Conservation (phyloP, 2,888 invertebrate species). For the Clostera curtula region DNA sequence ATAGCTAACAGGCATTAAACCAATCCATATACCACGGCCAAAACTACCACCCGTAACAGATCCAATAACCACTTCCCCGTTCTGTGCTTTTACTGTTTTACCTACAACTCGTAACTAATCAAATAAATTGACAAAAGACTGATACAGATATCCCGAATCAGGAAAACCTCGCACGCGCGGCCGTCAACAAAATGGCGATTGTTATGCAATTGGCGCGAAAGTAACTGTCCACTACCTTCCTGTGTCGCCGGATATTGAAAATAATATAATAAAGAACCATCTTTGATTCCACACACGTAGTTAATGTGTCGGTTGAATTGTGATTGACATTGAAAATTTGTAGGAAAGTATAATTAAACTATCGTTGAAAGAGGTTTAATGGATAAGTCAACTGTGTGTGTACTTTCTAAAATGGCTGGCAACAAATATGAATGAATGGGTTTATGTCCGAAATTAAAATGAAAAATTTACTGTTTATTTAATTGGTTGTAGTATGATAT, state of each 20-base stretch:
- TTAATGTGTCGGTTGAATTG: conserved; percentile 22
- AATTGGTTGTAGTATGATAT: too few species aligned
- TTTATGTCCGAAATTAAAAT: too few species aligned
- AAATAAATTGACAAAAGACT: conserved; percentile 5
- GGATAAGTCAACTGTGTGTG: background rate
- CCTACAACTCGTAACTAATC: too few species aligned
- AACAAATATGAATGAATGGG: too few species aligned
- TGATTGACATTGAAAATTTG: conserved; percentile 38
- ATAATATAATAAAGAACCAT: conserved; percentile 22
- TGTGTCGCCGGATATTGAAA: conserved; percentile 34
- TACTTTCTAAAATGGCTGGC: too few species aligned
- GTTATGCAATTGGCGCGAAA: conserved; percentile 48
- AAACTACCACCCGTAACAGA: too few species aligned
- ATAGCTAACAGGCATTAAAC: too few species aligned
- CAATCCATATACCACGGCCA: too few species aligned
- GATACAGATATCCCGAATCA: conserved; percentile 1
- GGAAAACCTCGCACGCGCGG: conserved; percentile 15
- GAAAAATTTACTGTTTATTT: too few species aligned
- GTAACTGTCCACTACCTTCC: conserved; percentile 49
- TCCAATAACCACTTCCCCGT: too few species aligned
- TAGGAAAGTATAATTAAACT: conserved; percentile 21
- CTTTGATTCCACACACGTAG: conserved; percentile 28
- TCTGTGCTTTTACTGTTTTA: too few species aligned
- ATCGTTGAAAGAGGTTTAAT: conserved; percentile 7
- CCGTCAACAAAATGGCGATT: conserved; percentile 27